Percentiles rank a stretch among this genome's conserved stretches.
phyloP scores from a whole-genome alignment of 2,888 invertebrate species.

The Brachylomia viminalis region DNA sequence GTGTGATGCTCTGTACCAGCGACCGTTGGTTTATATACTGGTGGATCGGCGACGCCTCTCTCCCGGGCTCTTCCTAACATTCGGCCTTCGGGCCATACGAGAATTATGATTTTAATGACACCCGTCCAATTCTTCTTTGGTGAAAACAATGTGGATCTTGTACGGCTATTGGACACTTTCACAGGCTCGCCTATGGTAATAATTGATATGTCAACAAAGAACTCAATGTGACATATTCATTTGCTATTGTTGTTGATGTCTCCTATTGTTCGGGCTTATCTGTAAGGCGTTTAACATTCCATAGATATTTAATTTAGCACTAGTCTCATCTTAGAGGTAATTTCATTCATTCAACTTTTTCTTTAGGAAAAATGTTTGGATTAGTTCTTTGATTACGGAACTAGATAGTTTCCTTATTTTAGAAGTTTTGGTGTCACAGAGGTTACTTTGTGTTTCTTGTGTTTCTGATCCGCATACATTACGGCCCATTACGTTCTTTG shows the following conservation, averaged over 20 bases:
- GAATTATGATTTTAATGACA: constrained; percentile 90
- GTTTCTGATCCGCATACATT: constrained; percentile 45
- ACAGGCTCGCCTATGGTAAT: constrained; percentile 69
- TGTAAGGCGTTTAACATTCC: constrained; percentile 13
- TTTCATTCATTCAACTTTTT: constrained; percentile 39
- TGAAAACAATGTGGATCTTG: constrained; percentile 88
- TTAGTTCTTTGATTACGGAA: constrained; percentile 46
- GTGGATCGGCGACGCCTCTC: constrained; percentile 86
- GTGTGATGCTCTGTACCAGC: constrained; percentile 87
- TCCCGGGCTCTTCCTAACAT: constrained; percentile 89
- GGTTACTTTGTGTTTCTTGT: constrained; percentile 40
- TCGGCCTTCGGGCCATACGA: constrained; percentile 89
- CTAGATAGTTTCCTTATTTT: constrained; percentile 50
- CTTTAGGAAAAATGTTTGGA: constrained; percentile 22
- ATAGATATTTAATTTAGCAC: constrained; percentile 9
- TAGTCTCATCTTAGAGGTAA: constrained; percentile 14
- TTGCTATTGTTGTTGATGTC: constrained; percentile 40
- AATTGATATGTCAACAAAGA: constrained; percentile 65
- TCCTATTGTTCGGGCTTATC: constrained; percentile 40
- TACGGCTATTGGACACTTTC: constrained; percentile 82
- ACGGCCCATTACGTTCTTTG: background rate
- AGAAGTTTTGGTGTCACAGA: constrained; percentile 42
- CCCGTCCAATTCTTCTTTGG: constrained; percentile 87
- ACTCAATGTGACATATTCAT: constrained; percentile 52
- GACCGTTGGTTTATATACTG: constrained; percentile 85